These are phyloP conservation scores for Panonychus citri DNA, from an alignment of 1,140 invertebrate species.

Conservation along the genomic window DNA sequence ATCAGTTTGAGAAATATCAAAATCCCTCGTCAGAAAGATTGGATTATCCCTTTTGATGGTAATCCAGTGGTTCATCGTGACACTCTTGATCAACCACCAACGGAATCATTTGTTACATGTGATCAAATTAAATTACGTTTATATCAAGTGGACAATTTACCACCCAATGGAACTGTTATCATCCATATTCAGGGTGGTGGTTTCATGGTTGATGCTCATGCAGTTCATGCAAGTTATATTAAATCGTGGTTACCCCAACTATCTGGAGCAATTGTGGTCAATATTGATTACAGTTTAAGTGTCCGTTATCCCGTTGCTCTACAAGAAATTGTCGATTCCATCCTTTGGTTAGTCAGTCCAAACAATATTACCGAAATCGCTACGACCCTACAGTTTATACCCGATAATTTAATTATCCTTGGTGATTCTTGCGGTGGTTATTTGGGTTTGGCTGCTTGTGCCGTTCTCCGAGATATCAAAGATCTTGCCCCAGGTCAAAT, in stretches of 20 bases:
- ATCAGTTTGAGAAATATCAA: background rate
- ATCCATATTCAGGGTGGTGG: no score
- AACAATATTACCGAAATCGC: slow-evolving; percentile 21
- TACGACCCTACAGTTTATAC: slow-evolving; percentile 10
- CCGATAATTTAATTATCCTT: slow-evolving; percentile 23
- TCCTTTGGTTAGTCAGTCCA: slow-evolving; percentile 50
- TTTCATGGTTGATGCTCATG: no score
- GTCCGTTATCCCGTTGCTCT: slow-evolving; percentile 44
- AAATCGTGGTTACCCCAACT: slow-evolving; percentile 1
- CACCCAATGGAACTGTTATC: no score
- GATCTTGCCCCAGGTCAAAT: background rate
- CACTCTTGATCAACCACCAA: no score
- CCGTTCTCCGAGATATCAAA: background rate
- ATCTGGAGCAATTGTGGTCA: slow-evolving; percentile 44
- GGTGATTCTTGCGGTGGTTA: slow-evolving; percentile 87
- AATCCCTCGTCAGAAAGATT: background rate
- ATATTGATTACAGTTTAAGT: slow-evolving; percentile 70
- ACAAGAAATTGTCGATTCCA: slow-evolving; percentile 81
- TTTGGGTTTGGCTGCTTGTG: slow-evolving; percentile 29
- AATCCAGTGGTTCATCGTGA: background rate
- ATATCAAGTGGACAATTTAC: no score
- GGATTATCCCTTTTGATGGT: background rate
- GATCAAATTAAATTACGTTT: no score
- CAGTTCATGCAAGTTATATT: no score
- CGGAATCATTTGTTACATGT: no score